Conservation (phyloP, 2,797 vertebrate genomes). For the Pelochelys cantorii region DNA sequence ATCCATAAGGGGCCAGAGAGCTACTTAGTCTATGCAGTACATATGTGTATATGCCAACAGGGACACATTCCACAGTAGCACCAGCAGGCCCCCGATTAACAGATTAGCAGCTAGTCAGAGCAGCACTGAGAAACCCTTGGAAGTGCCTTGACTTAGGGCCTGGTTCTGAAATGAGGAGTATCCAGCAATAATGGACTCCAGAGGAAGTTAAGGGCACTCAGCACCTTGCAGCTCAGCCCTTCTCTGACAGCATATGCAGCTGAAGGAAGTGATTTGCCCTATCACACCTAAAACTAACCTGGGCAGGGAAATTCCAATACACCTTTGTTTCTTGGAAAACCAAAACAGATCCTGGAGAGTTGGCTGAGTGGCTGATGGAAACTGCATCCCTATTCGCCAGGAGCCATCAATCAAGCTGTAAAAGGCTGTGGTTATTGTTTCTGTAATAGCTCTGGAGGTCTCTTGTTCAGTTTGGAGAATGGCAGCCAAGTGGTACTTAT, state of each 20-base stretch:
- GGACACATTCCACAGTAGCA: neutral
- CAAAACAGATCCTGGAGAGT: neutral
- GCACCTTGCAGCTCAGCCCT: neutral
- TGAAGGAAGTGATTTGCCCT: neutral
- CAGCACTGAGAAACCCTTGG: neutral
- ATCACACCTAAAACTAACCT: neutral
- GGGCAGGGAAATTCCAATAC: neutral
- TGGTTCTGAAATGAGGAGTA: neutral
- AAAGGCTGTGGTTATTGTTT: no score
- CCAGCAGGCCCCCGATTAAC: neutral
- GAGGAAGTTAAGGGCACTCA: neutral
- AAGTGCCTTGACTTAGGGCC: neutral
- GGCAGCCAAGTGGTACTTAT: no score
- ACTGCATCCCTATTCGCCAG: neutral
- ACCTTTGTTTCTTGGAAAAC: neutral
- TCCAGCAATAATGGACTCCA: neutral
- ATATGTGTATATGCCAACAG: neutral
- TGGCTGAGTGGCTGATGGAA: neutral
- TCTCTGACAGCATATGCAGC: neutral
- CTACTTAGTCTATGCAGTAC: rapidly evolving
- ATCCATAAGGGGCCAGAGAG: neutral
- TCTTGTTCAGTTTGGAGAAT: no score
- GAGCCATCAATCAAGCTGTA: no score
- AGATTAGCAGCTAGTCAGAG: neutral
- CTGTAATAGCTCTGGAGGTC: no score